These are phyloP conservation scores for Characodon lateralis DNA, from an alignment of 2,797 vertebrate genomes.

Conservation along the genomic window DNA sequence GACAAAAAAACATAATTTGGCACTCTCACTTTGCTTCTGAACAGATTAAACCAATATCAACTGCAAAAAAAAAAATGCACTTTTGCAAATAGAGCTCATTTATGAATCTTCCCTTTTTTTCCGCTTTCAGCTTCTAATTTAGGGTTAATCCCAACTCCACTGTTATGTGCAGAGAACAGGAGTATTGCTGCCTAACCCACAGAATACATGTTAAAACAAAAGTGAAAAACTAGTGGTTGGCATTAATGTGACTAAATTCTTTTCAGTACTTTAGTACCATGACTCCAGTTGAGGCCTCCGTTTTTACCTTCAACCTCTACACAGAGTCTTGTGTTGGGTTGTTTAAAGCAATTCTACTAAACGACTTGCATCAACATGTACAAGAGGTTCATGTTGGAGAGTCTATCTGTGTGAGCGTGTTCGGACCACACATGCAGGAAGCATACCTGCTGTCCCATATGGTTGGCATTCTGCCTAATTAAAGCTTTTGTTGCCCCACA, in stretches of 20 bases:
- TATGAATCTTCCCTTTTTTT: not conserved
- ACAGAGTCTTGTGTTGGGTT: conserved; percentile 18
- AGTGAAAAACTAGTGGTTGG: not conserved
- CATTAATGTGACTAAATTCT: not conserved
- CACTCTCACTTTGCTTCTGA: not conserved
- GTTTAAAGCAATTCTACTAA: conserved; percentile 41
- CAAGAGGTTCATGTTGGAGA: conserved; percentile 17
- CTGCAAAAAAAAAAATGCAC: not conserved
- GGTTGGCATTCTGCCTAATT: conserved; percentile 77
- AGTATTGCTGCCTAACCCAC: not conserved
- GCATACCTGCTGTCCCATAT: conserved; percentile 77
- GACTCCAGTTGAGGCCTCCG: conserved; percentile 1
- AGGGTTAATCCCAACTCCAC: not conserved
- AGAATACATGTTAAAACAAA: not conserved
- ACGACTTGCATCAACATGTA: conserved; percentile 26
- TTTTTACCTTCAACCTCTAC: conserved; percentile 7
- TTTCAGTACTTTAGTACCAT: conserved; percentile 11
- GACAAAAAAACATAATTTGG: not conserved
- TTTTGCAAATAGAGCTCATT: not conserved
- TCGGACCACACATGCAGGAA: conserved; percentile 61
- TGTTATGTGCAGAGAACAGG: not conserved
- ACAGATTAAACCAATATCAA: not conserved
- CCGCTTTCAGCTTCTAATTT: not conserved
- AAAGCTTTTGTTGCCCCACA: conserved; percentile 75
- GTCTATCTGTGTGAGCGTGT: conserved; percentile 30